phyloP scores from a whole-genome alignment of 2,888 invertebrate species.

The Pristionchus fissidentatus region DNA sequence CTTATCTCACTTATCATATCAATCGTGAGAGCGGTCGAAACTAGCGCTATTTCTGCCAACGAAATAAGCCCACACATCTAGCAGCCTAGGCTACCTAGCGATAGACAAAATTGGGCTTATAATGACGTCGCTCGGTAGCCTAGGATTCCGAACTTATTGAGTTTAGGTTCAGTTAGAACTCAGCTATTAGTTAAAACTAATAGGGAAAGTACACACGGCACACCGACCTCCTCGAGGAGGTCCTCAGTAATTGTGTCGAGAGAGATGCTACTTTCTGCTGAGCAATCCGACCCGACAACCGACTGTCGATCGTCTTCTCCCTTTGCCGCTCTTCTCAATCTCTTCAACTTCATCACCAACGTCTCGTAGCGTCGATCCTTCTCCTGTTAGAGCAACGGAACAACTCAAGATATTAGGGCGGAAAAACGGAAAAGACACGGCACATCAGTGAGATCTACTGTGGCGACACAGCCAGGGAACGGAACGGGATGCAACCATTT shows the following conservation, averaged over 20 bases:
- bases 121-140: no score
- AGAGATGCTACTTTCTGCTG: conserved; percentile 66
- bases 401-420: background rate
- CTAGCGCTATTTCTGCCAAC: background rate
- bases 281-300: conserved; percentile 69
- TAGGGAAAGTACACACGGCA: conserved; percentile 2
- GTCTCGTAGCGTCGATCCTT: conserved; percentile 72
- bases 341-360: conserved; percentile 70
- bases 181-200: background rate
- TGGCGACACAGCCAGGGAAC: background rate
- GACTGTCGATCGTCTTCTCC: conserved; percentile 59
- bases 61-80: no score
- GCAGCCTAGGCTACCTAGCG: no score
- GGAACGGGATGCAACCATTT: no score
- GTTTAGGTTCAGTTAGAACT: background rate
- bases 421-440: no score
- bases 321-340: conserved; percentile 54
- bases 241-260: conserved; percentile 74
- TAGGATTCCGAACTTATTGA: background rate
- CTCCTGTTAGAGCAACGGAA: conserved; percentile 60
- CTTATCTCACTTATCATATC: conserved; percentile 37
- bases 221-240: conserved; percentile 71
- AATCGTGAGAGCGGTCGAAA: conserved; percentile 46
- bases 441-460: background rate
- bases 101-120: no score